Evolutionary conservation across 2,797 vertebrate species (phyloP).

Genomic region (Leucoraja ocellata): DNA sequence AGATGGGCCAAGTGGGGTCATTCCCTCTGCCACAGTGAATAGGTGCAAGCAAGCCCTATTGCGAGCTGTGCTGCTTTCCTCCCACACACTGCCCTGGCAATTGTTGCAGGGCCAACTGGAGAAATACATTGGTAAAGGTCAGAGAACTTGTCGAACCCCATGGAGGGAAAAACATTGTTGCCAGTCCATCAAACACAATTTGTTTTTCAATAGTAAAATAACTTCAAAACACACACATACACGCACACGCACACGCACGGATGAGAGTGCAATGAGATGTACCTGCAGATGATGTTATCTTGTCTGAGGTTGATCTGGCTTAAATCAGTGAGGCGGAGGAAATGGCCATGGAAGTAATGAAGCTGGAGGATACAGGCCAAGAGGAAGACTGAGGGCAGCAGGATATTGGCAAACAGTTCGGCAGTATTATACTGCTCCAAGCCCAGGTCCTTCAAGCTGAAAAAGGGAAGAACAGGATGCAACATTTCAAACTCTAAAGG

Average conservation of each 20-base stretch:
- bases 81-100: too few species aligned
- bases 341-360: constrained; percentile 67
- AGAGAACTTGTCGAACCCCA: not conserved
- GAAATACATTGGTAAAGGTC: not conserved
- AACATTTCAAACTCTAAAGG: not conserved
- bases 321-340: constrained; percentile 63
- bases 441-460: constrained; percentile 61
- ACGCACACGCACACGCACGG: too few species aligned
- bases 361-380: constrained; percentile 68
- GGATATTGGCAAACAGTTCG: constrained; percentile 63
- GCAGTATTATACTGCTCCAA: constrained; percentile 59
- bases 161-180: not conserved
- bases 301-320: constrained; percentile 53
- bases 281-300: constrained; percentile 42
- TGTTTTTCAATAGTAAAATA: not conserved
- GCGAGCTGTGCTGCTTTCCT: too few species aligned
- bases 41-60: too few species aligned
- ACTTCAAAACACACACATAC: too few species aligned
- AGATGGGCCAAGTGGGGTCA: too few species aligned
- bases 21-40: too few species aligned
- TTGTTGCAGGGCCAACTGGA: not conserved
- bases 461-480: not conserved
- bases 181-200: not conserved
- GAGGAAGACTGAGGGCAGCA: constrained; percentile 63
- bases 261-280: not conserved